Percentiles rank a stretch among this genome's conserved stretches.
These are phyloP conservation scores for Boulengeromyrus knoepffleri DNA, from an alignment of 2,113 vertebrate species.

Conservation along the genomic window DNA sequence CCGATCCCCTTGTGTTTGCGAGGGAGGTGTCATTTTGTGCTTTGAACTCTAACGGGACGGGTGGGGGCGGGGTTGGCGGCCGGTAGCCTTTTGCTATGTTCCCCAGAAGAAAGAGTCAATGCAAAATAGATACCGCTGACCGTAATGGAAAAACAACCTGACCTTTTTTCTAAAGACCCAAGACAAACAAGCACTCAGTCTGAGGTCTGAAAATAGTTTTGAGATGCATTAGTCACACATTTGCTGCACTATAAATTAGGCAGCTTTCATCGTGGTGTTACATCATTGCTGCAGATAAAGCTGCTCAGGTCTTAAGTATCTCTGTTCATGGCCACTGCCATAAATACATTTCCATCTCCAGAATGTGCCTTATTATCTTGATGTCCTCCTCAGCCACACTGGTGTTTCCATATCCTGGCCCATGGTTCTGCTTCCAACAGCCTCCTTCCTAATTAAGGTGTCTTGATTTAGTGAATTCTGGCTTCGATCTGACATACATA, in stretches of 20 bases:
- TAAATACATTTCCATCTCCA: neutral
- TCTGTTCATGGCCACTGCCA: neutral
- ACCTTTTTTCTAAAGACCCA: neutral
- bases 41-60: neutral
- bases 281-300: neutral
- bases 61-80: neutral
- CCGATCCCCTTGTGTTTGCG: conserved; percentile 1
- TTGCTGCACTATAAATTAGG: neutral
- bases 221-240: neutral
- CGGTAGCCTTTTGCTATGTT: neutral
- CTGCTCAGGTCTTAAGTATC: neutral
- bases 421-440: neutral
- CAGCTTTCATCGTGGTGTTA: neutral
- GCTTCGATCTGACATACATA: neutral
- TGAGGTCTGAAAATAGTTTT: neutral
- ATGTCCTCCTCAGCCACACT: neutral
- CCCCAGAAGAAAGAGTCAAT: neutral
- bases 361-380: neutral
- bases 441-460: neutral
- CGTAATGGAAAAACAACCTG: conserved; percentile 1
- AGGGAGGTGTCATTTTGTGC: conserved; percentile 1
- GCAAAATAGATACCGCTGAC: neutral
- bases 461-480: neutral
- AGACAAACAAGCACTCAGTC: neutral
- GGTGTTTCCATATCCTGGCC: neutral